Base-by-base conservation (phyloP, 2,888 invertebrate genomes). In the Liodrosophila aerea region DNA sequence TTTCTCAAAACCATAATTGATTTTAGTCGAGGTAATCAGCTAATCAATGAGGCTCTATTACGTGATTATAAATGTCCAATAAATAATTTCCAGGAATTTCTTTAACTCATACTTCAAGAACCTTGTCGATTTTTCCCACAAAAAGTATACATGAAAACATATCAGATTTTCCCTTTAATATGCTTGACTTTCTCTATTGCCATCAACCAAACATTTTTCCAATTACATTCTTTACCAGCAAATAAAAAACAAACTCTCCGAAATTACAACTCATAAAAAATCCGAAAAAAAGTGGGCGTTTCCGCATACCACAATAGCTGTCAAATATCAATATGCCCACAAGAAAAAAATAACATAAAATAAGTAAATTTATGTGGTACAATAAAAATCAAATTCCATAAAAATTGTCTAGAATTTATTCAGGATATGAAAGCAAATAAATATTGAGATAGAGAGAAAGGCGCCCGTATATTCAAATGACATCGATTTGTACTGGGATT, bases 321-420 rank as follows among this genome's bases (percentile, higher is more conserved):
- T 76, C 84, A 76, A 64, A 80, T 75, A 75, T 64, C 68, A 64
- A 85, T 69, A 61, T 69, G 66, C 56, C 57, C 51, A 36, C 46
- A 63, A 61, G 39, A 46, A 65, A 43, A 65, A 64, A 68, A 60
- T 47, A 16, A 41, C 65, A 60, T 78, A 62, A 67, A 82, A 68
- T 68, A 71, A 66, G 68, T 70, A 66, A 73, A 83, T 81, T 67
- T 84, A 81, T 86, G 73, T 56, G 51, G 37, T 51, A 68, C 67
- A 81, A 86, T 84, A 86, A 76, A 86, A 84, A 81, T 68, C 45
- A 68, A 80, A 81, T 72, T 30, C 62, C 67, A 86, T 85, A 86
- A 73, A 81, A 73, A 64, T 64, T 56, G 43, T 51, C 13, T 40
- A 45, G 31, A 51, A 11, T 30, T 39, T 46, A 54, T 31, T 31